phyloP scores from a whole-genome alignment of 2,797 vertebrate genomes.

The Mallotus villosus region DNA sequence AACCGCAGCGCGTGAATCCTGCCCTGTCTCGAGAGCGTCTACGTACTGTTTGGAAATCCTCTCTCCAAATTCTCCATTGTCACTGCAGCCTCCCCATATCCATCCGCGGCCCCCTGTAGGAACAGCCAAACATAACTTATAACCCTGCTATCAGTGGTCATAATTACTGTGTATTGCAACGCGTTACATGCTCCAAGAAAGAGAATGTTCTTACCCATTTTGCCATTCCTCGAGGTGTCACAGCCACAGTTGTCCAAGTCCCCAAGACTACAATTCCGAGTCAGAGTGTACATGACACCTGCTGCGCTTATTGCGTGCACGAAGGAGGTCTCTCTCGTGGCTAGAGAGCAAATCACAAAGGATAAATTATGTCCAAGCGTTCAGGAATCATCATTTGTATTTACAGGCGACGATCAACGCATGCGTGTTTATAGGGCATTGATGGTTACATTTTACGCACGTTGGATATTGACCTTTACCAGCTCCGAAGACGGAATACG shows the following conservation, averaged over 20 bases:
- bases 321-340: slow-evolving; percentile 93
- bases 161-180: background rate
- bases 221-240: slow-evolving; percentile 88
- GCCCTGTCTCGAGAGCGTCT: slow-evolving; percentile 91
- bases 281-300: slow-evolving; percentile 92
- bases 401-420: background rate
- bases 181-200: no score
- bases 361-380: background rate
- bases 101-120: slow-evolving; percentile 88
- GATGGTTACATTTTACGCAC: background rate
- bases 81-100: slow-evolving; percentile 98
- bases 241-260: slow-evolving; percentile 94
- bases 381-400: background rate
- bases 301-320: slow-evolving; percentile 96
- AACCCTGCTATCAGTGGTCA: background rate
- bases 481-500: no score
- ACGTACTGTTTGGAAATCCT: slow-evolving; percentile 92
- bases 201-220: slow-evolving; percentile 74
- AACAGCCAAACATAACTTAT: background rate
- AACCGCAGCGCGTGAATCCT: slow-evolving; percentile 90
- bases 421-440: background rate
- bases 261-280: slow-evolving; percentile 95
- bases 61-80: slow-evolving; percentile 94
- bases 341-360: slow-evolving; percentile 59
- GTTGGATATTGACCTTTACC: no score